These are phyloP conservation scores for Hyposoter dolosus DNA, from an alignment of 2,888 invertebrate genomes.

Conservation along the genomic window DNA sequence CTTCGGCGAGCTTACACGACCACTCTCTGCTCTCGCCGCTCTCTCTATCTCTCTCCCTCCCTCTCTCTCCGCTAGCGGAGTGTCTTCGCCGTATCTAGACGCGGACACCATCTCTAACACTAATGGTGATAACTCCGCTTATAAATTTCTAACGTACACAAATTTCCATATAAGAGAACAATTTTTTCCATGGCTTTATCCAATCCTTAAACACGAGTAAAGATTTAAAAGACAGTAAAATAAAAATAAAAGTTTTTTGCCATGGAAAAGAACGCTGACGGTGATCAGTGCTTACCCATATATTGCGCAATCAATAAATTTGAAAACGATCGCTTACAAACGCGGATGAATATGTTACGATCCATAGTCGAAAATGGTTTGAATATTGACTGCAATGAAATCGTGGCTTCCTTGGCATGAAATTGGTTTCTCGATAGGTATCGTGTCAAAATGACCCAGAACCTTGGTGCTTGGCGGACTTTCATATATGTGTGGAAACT, in stretches of 20 bases:
- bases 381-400: constrained; percentile 13
- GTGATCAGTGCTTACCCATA: not conserved
- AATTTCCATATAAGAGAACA: not conserved
- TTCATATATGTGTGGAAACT: constrained; percentile 1
- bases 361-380: not conserved
- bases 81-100: constrained; percentile 17
- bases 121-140: not conserved
- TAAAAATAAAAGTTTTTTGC: not conserved
- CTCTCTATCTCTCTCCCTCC: not conserved
- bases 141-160: not conserved
- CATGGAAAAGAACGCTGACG: too few relatives aligned
- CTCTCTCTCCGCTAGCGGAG: not conserved
- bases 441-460: constrained; percentile 25
- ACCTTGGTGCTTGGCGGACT: constrained; percentile 14
- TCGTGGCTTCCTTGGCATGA: constrained; percentile 13
- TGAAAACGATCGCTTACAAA: not conserved
- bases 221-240: not conserved
- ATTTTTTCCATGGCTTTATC: not conserved
- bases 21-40: constrained; percentile 31
- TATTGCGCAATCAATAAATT: not conserved
- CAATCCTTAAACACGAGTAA: not conserved
- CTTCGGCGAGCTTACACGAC: constrained; percentile 71
- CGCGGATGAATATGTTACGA: not conserved
- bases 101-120: not conserved
- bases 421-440: constrained; percentile 33